Percentiles rank a stretch among this genome's conserved stretches.
These are phyloP conservation scores for Galeruca laticollis DNA, from an alignment of 2,888 invertebrate genomes.

Conservation along the genomic window DNA sequence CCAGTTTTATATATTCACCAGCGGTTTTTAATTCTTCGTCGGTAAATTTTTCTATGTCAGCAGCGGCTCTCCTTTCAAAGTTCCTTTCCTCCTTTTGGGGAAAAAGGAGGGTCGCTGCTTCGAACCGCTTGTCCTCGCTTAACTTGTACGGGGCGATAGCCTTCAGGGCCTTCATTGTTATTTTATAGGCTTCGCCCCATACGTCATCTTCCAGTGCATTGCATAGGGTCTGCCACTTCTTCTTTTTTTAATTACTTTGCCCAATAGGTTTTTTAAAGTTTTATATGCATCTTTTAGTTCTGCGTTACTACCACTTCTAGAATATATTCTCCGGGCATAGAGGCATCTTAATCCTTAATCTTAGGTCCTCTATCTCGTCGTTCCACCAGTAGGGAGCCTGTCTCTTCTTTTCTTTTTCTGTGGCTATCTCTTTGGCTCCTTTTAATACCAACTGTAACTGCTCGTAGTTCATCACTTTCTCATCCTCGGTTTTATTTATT, in stretches of 20 bases:
- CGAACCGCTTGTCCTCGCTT: neutral
- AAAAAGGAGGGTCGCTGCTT: slow-evolving; percentile 14
- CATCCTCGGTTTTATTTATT: no score
- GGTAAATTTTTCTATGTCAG: neutral
- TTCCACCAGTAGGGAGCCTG: slow-evolving; percentile 13
- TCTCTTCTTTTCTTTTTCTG: no score
- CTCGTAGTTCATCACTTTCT: no score
- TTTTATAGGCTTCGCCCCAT: no score
- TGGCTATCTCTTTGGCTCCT: no score
- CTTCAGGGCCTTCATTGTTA: no score
- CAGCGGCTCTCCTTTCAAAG: neutral
- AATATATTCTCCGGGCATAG: neutral
- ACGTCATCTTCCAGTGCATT: no score
- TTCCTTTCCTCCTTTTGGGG: neutral
- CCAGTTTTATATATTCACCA: neutral
- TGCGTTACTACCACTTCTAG: neutral
- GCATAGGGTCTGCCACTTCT: slow-evolving; percentile 15
- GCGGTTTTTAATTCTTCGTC: no score
- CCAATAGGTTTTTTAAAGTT: neutral
- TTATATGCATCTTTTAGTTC: neutral
- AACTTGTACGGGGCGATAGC: no score
- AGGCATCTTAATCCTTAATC: neutral
- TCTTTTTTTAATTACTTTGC: slow-evolving; percentile 11
- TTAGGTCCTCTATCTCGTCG: slow-evolving; percentile 12
- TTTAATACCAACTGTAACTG: no score